These are phyloP conservation scores for Balaenoptera acutorostrata DNA, from an alignment of 2,113 vertebrate genomes.

Conservation along the genomic window DNA sequence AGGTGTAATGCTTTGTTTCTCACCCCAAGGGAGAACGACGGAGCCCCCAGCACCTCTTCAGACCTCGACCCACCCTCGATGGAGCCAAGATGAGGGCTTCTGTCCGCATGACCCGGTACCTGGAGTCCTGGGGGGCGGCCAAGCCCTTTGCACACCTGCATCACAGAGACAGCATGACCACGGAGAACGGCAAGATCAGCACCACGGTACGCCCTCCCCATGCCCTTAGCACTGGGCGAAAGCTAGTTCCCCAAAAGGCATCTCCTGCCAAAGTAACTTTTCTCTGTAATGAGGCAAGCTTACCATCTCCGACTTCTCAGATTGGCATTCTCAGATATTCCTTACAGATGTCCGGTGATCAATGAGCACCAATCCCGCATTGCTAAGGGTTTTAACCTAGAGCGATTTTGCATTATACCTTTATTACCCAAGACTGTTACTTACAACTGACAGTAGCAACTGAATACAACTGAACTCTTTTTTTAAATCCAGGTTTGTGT, in stretches of 20 bases:
- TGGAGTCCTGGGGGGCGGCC: slow-evolving; percentile 98
- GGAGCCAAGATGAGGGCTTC: slow-evolving; percentile 97
- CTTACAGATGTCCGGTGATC: fast-evolving
- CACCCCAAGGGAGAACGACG: slow-evolving; percentile 87
- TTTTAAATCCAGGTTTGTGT: not conserved
- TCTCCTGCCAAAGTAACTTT: not conserved
- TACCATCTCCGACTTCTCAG: not conserved
- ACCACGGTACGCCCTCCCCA: slow-evolving; percentile 86
- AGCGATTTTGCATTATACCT: not conserved
- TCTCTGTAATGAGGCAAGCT: fast-evolving
- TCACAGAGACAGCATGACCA: slow-evolving; percentile 98
- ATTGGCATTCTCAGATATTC: too few species aligned
- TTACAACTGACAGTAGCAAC: not conserved
- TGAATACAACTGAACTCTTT: not conserved
- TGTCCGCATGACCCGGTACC: slow-evolving; percentile 96
- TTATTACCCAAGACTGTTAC: not conserved
- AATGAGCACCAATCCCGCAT: fast-evolving
- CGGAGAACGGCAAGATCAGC: slow-evolving; percentile 97
- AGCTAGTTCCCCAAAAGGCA: fast-evolving
- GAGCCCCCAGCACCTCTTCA: slow-evolving; percentile 93
- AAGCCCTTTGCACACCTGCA: slow-evolving; percentile 97
- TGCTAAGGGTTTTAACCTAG: not conserved
- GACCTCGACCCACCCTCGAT: slow-evolving; percentile 87
- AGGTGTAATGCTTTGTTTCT: not conserved
- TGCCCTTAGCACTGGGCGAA: fast-evolving